Percentiles rank a stretch among this genome's conserved stretches.
Conservation (phyloP, 2,888 invertebrate genomes). For the Iphiclides podalirius region DNA sequence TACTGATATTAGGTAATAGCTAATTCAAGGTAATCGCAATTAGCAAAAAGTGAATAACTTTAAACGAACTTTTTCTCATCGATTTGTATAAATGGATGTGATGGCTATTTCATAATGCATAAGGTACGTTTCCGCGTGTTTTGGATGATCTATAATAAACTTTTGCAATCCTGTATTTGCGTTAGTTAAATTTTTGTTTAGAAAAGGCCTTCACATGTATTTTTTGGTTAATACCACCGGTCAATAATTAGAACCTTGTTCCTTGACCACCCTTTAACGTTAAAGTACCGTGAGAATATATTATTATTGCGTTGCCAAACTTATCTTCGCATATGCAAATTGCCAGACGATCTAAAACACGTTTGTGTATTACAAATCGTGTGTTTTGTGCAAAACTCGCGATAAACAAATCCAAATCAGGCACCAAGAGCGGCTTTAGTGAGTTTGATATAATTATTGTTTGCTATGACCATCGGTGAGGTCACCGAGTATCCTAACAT, state of each 20-base stretch:
- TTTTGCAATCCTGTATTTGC: not conserved
- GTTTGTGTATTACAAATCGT: not conserved
- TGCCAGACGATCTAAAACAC: not conserved
- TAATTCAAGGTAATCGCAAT: too few species aligned
- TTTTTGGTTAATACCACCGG: too few species aligned
- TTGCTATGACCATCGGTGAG: conserved; percentile 22
- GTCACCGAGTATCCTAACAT: conserved; percentile 26
- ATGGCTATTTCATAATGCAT: too few species aligned
- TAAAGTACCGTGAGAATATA: not conserved
- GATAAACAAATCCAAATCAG: conserved; percentile 4
- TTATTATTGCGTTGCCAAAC: not conserved
- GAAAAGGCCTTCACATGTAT: too few species aligned
- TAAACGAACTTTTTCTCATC: too few species aligned
- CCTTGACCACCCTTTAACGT: too few species aligned
- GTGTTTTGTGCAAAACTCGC: not conserved
- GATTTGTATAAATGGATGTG: too few species aligned
- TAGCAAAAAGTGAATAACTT: too few species aligned
- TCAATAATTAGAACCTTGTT: too few species aligned
- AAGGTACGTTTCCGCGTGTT: too few species aligned
- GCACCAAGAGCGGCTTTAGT: not conserved
- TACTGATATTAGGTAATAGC: too few species aligned
- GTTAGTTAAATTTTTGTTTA: too few species aligned
- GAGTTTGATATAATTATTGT: conserved; percentile 24
- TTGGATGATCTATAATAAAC: not conserved
- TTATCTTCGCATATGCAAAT: not conserved